phyloP scores from a whole-genome alignment of 1,140 invertebrate genomes.

The Holcopasites calliopsidis region DNA sequence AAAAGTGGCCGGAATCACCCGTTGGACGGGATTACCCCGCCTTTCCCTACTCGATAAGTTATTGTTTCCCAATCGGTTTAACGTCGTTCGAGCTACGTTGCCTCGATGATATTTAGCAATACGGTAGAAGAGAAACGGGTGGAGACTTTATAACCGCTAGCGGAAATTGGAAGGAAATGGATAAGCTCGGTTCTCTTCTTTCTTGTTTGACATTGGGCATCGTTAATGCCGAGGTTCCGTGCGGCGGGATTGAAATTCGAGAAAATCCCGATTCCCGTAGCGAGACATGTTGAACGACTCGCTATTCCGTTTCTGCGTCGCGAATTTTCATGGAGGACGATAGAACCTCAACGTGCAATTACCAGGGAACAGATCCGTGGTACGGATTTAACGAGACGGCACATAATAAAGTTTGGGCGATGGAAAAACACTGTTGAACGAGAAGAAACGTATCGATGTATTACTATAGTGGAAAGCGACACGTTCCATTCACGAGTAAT shows the following conservation, averaged over 20 bases:
- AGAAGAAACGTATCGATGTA: not conserved
- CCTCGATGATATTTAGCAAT: not conserved
- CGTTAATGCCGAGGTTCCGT: not conserved
- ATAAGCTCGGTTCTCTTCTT: constrained; percentile 47
- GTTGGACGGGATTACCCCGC: too few relatives aligned
- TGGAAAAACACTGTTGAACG: not conserved
- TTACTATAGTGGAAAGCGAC: not conserved
- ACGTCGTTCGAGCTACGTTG: not conserved
- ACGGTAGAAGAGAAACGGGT: too few relatives aligned
- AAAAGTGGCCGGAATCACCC: too few relatives aligned
- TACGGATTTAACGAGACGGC: not conserved
- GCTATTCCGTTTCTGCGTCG: too few relatives aligned
- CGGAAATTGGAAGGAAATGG: constrained; percentile 71
- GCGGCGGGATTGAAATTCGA: not conserved
- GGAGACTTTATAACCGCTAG: constrained; percentile 52
- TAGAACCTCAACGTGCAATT: too few relatives aligned
- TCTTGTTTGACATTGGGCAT: not conserved
- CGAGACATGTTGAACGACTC: not conserved
- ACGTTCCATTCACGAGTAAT: not conserved
- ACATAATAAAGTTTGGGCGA: not conserved
- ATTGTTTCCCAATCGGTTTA: not conserved
- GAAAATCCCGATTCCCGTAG: not conserved
- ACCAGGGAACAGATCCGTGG: not conserved
- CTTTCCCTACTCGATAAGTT: not conserved
- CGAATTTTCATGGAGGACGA: too few relatives aligned